A percentile compares a stretch with the other conserved stretches of the same genome.
Conservation (phyloP, 2,888 invertebrate species). For the Pemphredon lugubris region DNA sequence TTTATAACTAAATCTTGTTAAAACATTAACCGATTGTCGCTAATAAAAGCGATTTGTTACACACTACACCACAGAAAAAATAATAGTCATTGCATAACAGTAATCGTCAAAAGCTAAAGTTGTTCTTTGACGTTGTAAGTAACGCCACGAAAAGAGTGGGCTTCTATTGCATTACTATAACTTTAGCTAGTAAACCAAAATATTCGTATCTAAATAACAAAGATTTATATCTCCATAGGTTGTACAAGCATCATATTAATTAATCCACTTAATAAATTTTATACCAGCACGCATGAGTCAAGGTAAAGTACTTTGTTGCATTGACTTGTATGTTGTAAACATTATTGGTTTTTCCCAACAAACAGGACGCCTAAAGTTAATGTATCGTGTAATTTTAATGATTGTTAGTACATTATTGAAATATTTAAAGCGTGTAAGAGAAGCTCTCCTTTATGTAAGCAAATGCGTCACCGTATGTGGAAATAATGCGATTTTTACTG, state of each 20-base stretch:
- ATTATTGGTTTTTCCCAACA: slow-evolving; percentile 52
- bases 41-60: slow-evolving; percentile 39
- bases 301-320: slow-evolving; percentile 32
- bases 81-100: slow-evolving; percentile 13
- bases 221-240: slow-evolving; percentile 31
- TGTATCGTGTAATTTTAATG: slow-evolving; percentile 48
- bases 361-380: slow-evolving; percentile 59
- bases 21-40: slow-evolving; percentile 13
- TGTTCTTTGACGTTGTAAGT: slow-evolving; percentile 15
- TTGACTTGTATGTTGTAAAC: slow-evolving; percentile 31
- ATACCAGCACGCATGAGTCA: slow-evolving; percentile 53
- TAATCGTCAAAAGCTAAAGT: slow-evolving; percentile 13
- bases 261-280: slow-evolving; percentile 30
- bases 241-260: slow-evolving; percentile 33
- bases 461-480: slow-evolving; percentile 50
- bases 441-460: slow-evolving; percentile 61
- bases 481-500: slow-evolving; percentile 12
- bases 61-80: slow-evolving; percentile 20
- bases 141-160: slow-evolving; percentile 15
- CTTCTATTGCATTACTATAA: slow-evolving; percentile 21
- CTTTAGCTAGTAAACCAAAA: slow-evolving; percentile 13
- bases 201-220: slow-evolving; percentile 11
- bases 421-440: slow-evolving; percentile 53
- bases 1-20: slow-evolving; percentile 35
- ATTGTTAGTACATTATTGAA: slow-evolving; percentile 49